phyloP scores from a whole-genome alignment of 2,888 invertebrate genomes.

The Tetranychus piercei region DNA sequence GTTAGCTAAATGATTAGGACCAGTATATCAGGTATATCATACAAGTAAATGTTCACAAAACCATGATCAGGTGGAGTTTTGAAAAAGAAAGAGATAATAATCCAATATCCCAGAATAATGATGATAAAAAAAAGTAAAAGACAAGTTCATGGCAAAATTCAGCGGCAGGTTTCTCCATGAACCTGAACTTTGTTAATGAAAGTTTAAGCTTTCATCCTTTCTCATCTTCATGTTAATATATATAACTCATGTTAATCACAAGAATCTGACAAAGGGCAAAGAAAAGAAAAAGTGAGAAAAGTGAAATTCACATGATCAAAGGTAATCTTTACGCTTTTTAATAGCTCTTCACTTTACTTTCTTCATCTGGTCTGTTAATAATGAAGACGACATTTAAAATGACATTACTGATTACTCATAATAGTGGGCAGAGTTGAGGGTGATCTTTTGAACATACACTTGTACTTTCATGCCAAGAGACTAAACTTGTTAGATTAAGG shows the following conservation, averaged over 20 bases:
- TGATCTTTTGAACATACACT: not conserved
- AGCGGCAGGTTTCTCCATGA: not conserved
- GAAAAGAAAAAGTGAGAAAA: conserved; percentile 5
- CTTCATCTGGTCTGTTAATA: not conserved
- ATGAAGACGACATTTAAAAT: not conserved
- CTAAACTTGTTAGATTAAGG: not conserved
- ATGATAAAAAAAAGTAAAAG: not conserved
- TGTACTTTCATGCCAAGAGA: not conserved
- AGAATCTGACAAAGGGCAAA: not conserved
- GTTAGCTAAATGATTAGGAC: not conserved
- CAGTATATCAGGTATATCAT: not conserved
- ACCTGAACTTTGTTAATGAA: not conserved
- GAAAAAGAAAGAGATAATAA: not conserved
- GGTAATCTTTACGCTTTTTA: not conserved
- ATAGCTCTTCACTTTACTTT: not conserved
- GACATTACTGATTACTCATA: not conserved
- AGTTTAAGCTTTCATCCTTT: not conserved
- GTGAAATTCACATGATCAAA: not conserved
- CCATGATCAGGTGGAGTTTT: not conserved
- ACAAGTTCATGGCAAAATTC: not conserved
- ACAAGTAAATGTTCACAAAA: not conserved
- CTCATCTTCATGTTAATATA: not conserved
- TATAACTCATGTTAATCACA: not conserved
- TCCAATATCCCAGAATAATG: not conserved
- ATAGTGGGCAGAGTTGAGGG: not conserved